Evolutionary conservation across 1,140 invertebrate species (phyloP), one percentile per base, ranked within the genome.

Genomic region (Vanessa atalanta): DNA sequence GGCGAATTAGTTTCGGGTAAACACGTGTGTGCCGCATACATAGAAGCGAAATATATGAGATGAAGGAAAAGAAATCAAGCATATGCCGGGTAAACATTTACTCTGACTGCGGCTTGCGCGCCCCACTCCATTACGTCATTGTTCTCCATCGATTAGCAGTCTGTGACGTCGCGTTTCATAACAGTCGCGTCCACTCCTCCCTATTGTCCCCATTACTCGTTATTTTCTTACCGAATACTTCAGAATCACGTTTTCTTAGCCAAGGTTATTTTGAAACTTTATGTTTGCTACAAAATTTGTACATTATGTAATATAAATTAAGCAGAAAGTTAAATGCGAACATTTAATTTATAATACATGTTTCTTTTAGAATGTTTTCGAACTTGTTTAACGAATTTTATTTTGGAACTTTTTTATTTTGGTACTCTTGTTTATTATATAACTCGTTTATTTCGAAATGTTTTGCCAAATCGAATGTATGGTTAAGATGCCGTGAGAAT

Each of bases 1-100:
- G 77, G 77, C 78, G 74, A 87, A 91, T 90, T 89, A 90, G 85
- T 90, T 83, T 86, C 82, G 83, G 82, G 81, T 83, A 87, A 91
- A 88, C 81, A 83, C 72, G 78, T 81, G 79, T 79, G 85, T 66
- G 85, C 86, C 80, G 81, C 81, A 83, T 77, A 87, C 90, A 90
- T 87, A 83, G 79, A 91, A 88, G 85, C 86, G 90, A 91, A 92
- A 92, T 90, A 90, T 90, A 91, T 90, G 88, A 90, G 83, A 83
- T 84, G 83, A 85, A 87, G 86, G 83, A 89, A 92, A 92, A 88
- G 90, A 92, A 92, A 90, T 85, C 88, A 91, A 91, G 88, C 89
- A 90, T 90, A 89, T 90, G 85, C 88, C 82, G 80, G 70, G 83
- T 87, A 90, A 92, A 91, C 89, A 89, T 92, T 91, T 89, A 84